phyloP scores from a whole-genome alignment of 2,113 vertebrate genomes.

The Vireo altiloquus region DNA sequence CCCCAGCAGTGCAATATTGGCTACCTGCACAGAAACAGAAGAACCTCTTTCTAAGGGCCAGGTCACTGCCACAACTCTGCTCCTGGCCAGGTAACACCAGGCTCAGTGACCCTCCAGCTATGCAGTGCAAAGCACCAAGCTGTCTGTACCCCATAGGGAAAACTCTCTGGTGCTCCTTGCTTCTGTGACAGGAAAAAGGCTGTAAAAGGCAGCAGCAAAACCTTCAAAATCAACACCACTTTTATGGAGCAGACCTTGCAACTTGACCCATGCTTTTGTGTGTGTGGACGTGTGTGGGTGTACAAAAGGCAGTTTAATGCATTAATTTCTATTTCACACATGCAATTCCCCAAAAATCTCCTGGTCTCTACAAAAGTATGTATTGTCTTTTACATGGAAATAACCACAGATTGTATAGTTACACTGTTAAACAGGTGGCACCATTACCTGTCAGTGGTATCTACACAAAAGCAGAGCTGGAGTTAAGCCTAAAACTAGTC shows the following conservation, averaged over 20 bases:
- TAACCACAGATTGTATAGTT: neutral
- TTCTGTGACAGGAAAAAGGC: neutral
- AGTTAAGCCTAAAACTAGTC: neutral
- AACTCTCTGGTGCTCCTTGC: neutral
- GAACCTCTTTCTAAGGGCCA: neutral
- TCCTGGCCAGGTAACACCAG: neutral
- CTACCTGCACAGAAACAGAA: neutral
- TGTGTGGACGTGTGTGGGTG: no score
- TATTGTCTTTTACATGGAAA: neutral
- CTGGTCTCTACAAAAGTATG: neutral
- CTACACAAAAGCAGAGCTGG: neutral
- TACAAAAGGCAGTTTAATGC: neutral
- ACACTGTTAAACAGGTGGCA: neutral
- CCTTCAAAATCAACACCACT: neutral
- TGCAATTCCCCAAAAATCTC: neutral
- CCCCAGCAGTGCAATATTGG: neutral
- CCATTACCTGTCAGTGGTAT: neutral
- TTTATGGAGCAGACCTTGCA: neutral
- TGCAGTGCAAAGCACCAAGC: neutral
- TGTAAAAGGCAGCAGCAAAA: neutral
- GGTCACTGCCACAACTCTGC: neutral
- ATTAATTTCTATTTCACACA: neutral
- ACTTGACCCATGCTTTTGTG: neutral
- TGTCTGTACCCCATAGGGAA: rapidly evolving
- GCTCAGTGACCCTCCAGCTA: neutral